Evolutionary conservation across 2,113 vertebrate genomes (phyloP).

Genomic region (Pomatostomus ruficeps): DNA sequence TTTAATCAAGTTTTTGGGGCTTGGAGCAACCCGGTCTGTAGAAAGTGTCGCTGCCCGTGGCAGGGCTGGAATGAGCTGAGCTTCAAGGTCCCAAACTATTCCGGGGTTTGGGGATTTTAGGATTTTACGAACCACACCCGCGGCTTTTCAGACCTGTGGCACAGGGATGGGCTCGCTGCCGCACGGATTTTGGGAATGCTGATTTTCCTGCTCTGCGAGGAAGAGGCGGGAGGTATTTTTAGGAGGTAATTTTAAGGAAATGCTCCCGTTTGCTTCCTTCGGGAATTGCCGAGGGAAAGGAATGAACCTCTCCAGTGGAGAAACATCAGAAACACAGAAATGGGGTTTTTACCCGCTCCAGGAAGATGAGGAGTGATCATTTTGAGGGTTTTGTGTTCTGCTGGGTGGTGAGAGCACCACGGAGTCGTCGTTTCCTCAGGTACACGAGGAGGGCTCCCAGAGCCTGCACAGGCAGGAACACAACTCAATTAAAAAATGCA

Average conservation of each 20-base stretch:
- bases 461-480: not conserved
- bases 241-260: too few relatives aligned
- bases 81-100: not conserved
- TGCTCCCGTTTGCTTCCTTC: not conserved
- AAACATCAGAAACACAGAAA: not conserved
- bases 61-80: not conserved
- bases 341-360: fast-evolving
- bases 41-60: not conserved
- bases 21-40: not conserved
- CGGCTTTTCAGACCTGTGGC: not conserved
- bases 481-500: not conserved
- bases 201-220: not conserved
- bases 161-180: not conserved
- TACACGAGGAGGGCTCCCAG: not conserved
- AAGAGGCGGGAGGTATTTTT: not conserved
- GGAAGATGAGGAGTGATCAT: not conserved
- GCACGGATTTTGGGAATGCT: not conserved
- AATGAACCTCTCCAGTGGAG: not conserved
- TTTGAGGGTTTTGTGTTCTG: not conserved
- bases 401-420: not conserved
- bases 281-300: not conserved
- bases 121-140: fast-evolving
- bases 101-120: not conserved
- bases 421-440: not conserved
- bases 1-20: not conserved